phyloP scores from a whole-genome alignment of 2,113 vertebrate species.

The Opisthocomus hoazin region DNA sequence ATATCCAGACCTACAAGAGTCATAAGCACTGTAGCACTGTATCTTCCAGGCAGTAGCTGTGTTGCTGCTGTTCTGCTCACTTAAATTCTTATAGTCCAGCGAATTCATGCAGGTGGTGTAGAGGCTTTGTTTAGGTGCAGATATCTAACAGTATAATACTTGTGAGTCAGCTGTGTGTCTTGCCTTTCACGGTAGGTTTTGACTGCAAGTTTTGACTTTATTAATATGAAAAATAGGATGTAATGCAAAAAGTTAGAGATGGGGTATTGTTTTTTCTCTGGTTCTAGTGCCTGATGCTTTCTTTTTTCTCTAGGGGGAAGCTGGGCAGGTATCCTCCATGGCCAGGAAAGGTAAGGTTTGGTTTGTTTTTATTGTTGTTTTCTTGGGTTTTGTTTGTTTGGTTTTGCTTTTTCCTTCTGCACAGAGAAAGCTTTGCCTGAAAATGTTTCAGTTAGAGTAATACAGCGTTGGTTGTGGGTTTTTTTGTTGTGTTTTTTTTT shows the following conservation, averaged over 20 bases:
- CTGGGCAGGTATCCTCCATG: conserved; percentile 96
- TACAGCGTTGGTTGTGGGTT: background rate
- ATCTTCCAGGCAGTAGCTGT: background rate
- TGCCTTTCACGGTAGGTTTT: background rate
- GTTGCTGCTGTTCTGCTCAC: background rate
- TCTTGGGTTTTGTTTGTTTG: background rate
- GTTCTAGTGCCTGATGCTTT: conserved; percentile 27
- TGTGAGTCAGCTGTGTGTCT: fast-evolving
- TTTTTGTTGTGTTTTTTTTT: background rate
- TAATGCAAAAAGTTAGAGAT: background rate
- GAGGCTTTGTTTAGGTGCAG: background rate
- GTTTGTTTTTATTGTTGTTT: background rate
- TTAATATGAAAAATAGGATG: background rate
- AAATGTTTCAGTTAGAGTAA: background rate
- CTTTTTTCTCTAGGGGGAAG: conserved; percentile 86
- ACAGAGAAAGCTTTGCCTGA: background rate
- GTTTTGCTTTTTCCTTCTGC: background rate
- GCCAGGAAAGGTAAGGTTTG: conserved; percentile 91
- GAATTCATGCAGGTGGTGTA: background rate
- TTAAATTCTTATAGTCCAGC: background rate
- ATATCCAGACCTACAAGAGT: background rate
- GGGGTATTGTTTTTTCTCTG: background rate
- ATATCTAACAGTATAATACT: background rate
- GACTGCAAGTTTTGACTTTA: background rate
- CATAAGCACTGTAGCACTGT: too few relatives aligned